Evolutionary conservation across 2,888 invertebrate genomes (phyloP).

Genomic region (Zaprionus bogoriensis): DNA sequence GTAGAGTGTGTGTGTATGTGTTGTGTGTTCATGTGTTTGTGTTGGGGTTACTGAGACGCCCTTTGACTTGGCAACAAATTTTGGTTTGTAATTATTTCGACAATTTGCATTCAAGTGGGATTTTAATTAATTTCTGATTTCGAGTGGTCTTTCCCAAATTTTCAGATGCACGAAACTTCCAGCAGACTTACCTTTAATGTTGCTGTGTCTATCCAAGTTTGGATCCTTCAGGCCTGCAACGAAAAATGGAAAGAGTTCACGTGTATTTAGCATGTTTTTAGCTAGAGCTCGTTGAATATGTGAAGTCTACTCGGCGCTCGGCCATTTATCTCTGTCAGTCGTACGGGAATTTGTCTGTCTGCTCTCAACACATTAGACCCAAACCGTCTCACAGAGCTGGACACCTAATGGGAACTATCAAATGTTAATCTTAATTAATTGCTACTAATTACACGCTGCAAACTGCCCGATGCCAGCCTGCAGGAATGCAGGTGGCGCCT

Average conservation of each 20-base stretch:
- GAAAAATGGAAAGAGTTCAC: conserved; percentile 2
- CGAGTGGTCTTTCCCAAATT: neutral
- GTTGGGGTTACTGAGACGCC: conserved; percentile 42
- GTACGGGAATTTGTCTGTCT: conserved; percentile 23
- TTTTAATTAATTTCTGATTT: conserved; percentile 64
- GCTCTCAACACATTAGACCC: conserved; percentile 19
- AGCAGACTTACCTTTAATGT: conserved; percentile 62
- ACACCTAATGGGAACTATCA: conserved; percentile 65
- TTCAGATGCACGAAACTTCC: neutral
- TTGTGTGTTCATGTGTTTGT: conserved; percentile 27
- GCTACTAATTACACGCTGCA: conserved; percentile 78
- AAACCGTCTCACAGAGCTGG: neutral
- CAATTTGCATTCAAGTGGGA: conserved; percentile 46
- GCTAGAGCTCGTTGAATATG: neutral
- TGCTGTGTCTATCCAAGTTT: conserved; percentile 78
- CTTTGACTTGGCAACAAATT: conserved; percentile 53
- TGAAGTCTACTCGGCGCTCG: neutral
- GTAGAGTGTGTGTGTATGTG: conserved; percentile 44
- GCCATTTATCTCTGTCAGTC: conserved; percentile 60
- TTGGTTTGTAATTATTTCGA: conserved; percentile 60
- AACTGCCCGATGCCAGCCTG: neutral
- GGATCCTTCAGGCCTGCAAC: conserved; percentile 80
- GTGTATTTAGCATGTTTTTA: neutral
- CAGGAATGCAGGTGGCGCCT: neutral
- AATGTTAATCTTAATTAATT: conserved; percentile 82